Evolutionary conservation across 53 echinoderm and acorn worm genomes (phyloP).

Genomic region (Pentamera pediparva): DNA sequence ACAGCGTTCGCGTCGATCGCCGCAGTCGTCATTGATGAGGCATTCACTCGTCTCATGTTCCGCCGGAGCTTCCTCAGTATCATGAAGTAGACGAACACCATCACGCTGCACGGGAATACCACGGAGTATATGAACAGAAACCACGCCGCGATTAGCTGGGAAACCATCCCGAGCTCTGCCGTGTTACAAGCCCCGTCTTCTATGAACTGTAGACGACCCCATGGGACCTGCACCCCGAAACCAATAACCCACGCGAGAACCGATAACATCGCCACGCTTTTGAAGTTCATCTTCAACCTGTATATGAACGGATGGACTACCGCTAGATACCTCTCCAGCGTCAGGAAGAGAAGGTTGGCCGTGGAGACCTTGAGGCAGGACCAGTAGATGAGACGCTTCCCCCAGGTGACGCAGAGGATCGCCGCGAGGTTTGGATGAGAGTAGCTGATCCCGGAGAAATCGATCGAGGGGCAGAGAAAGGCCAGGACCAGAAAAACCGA

Average conservation of each 20-base stretch:
- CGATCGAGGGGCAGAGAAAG: neutral
- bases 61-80: slow-evolving; percentile 37
- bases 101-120: slow-evolving; percentile 40
- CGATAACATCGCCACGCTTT: neutral
- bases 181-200: slow-evolving; percentile 27
- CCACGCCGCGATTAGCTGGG: neutral
- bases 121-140: slow-evolving; percentile 45
- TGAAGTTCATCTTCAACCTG: neutral
- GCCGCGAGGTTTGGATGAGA: neutral
- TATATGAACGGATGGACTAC: slow-evolving; percentile 34
- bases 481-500: neutral
- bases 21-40: neutral
- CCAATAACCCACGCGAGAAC: slow-evolving; percentile 19
- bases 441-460: neutral
- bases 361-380: slow-evolving; percentile 34
- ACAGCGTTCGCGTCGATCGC: neutral
- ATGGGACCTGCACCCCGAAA: slow-evolving; percentile 15
- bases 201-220: slow-evolving; percentile 8
- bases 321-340: slow-evolving; percentile 38
- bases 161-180: neutral
- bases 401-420: slow-evolving; percentile 35
- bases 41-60: neutral
- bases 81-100: slow-evolving; percentile 44
- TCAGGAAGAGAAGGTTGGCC: slow-evolving; percentile 26
- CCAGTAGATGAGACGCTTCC: slow-evolving; percentile 38